These are phyloP conservation scores for Dasysyrphus albostriatus DNA, from an alignment of 2,888 invertebrate genomes.

Conservation along the genomic window DNA sequence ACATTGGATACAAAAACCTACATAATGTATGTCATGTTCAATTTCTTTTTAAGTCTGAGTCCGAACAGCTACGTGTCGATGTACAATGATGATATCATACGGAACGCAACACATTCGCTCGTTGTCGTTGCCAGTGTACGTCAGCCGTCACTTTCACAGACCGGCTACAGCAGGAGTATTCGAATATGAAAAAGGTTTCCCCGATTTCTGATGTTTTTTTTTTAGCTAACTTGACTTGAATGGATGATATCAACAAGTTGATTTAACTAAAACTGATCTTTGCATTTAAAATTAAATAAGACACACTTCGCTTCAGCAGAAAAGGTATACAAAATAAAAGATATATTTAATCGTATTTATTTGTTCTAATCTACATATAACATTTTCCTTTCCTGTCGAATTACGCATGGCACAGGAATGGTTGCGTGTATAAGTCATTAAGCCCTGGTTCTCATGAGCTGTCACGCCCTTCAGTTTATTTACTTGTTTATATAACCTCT, in stretches of 20 bases:
- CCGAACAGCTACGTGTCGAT: slow-evolving; percentile 37
- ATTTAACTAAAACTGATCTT: slow-evolving; percentile 32
- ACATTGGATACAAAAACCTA: slow-evolving; percentile 31
- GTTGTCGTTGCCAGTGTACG: slow-evolving; percentile 24
- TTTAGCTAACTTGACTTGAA: slow-evolving; percentile 7
- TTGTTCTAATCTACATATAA: too few species aligned
- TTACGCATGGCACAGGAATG: too few species aligned
- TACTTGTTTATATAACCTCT: too few species aligned
- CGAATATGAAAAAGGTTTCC: slow-evolving; percentile 28
- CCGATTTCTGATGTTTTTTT: slow-evolving; percentile 8
- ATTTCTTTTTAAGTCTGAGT: slow-evolving; percentile 3
- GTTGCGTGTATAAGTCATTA: too few species aligned
- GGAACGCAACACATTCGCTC: slow-evolving; percentile 8
- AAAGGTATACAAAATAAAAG: not conserved
- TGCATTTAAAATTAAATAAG: slow-evolving; percentile 9
- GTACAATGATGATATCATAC: slow-evolving; percentile 61
- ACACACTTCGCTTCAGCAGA: not conserved
- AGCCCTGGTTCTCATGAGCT: too few species aligned
- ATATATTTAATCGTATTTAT: not conserved
- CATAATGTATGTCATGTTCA: slow-evolving; percentile 37
- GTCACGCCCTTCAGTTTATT: too few species aligned
- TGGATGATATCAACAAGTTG: slow-evolving; percentile 41
- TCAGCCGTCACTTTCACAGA: slow-evolving; percentile 32
- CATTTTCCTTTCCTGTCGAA: too few species aligned
- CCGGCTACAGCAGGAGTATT: slow-evolving; percentile 5